Conservation (phyloP, 2,888 invertebrate genomes). For the Agonopterix arenella region DNA sequence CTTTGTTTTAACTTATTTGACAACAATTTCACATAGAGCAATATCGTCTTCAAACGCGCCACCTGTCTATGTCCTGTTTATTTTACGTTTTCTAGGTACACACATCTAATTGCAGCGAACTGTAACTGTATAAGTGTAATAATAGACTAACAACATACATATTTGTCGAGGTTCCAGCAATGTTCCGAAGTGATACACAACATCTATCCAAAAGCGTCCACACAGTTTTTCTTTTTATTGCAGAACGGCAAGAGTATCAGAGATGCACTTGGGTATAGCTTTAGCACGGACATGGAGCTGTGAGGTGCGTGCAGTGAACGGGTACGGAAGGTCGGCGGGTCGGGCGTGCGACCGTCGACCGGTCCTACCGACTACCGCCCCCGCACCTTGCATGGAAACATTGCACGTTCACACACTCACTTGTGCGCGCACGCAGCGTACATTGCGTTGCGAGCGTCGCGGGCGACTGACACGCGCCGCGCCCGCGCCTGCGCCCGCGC, state of each 20-base stretch:
- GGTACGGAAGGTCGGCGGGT: constrained; percentile 77
- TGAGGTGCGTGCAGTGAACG: constrained; percentile 62
- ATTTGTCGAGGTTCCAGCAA: constrained; percentile 22
- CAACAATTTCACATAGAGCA: too few relatives aligned
- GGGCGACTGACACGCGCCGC: constrained; percentile 18
- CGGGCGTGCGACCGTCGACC: constrained; percentile 67
- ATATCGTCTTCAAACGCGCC: too few relatives aligned
- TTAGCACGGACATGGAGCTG: constrained; percentile 30
- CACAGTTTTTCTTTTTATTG: constrained; percentile 22
- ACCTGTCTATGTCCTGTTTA: too few relatives aligned
- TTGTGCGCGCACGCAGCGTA: constrained; percentile 20
- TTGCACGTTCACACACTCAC: constrained; percentile 33
- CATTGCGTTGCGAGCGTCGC: constrained; percentile 21
- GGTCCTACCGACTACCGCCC: constrained; percentile 48
- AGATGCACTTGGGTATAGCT: constrained; percentile 54
- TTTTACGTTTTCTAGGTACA: too few relatives aligned
- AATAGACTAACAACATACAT: too few relatives aligned
- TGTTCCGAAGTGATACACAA: constrained; percentile 21
- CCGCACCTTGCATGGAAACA: constrained; percentile 44
- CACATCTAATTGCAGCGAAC: too few relatives aligned
- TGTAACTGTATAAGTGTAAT: too few relatives aligned
- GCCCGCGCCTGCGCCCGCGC: not conserved
- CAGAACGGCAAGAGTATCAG: constrained; percentile 24
- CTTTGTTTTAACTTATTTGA: too few relatives aligned
- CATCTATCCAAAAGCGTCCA: constrained; percentile 31